Evolutionary conservation across 2,888 invertebrate species (phyloP).

Genomic region (Netelia inedita): DNA sequence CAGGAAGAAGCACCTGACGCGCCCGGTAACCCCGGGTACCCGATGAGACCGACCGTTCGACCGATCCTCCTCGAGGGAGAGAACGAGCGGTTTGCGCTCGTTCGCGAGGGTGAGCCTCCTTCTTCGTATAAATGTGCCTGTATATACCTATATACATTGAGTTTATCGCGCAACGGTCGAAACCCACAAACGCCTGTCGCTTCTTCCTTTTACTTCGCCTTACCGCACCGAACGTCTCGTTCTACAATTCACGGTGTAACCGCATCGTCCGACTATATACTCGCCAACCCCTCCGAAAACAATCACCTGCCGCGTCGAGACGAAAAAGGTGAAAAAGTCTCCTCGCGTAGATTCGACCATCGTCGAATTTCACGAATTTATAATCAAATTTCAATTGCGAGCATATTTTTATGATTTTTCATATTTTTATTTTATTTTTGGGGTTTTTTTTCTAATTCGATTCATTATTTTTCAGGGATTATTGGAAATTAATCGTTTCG

Average conservation of each 20-base stretch:
- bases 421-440: not conserved
- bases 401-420: not conserved
- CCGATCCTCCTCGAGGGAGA: constrained; percentile 43
- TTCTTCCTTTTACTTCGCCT: constrained; percentile 40
- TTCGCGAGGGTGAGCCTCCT: constrained; percentile 55
- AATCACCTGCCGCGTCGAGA: constrained; percentile 24
- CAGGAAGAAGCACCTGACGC: constrained; percentile 84
- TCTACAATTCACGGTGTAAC: constrained; percentile 28
- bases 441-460: too few species aligned
- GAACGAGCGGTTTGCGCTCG: constrained; percentile 54
- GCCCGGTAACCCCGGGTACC: constrained; percentile 65
- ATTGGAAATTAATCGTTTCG: too few species aligned
- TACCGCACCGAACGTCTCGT: not conserved
- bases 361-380: not conserved
- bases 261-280: constrained; percentile 21
- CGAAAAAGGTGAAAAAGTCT: not conserved
- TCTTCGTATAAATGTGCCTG: constrained; percentile 14
- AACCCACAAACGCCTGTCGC: constrained; percentile 71
- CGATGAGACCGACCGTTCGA: constrained; percentile 48
- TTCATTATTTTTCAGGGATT: too few species aligned
- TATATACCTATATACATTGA: constrained; percentile 23
- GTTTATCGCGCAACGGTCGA: constrained; percentile 73
- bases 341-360: not conserved
- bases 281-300: not conserved
- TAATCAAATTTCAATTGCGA: not conserved